Base-by-base conservation (phyloP, 2,888 invertebrate genomes). In the Ochropleura leucogaster region DNA sequence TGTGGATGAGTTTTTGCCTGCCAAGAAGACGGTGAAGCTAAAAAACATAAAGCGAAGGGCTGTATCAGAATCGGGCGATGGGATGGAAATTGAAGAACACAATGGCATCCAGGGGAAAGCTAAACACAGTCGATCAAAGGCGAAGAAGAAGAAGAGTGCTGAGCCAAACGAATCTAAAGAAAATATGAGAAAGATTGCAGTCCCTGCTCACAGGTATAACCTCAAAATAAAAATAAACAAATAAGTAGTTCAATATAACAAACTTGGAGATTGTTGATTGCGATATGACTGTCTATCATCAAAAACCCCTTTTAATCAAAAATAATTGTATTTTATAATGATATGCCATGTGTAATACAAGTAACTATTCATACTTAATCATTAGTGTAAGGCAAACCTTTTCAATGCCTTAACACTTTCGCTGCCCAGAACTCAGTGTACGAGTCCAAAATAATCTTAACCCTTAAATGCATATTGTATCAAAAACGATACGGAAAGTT, bases 201-300 rank as follows among this genome's bases (percentile, higher is more conserved):
- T 99, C n/a, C 99, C 99, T 18, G 97, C 98, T 8, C 98, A 99
- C 92, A 98, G 97, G 97, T 97, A 93, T 89, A 92, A 94, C 93
- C 91, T 92, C 83, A 86, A 90, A 87, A 57, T 40, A 0, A 40
- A 51, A 51, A 72, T 49, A 76, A 77, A 66, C 42, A 77, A 49
- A 46, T 53, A 16, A 72, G 42, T 44, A 44, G 42, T 16, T 44
- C 6, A 18, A 1, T 47, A 60, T 16, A 12, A 51, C 20, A 20
- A 49, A 16, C 30, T 20, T 42, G 9, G 16, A 44, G 3, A 20
- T 40, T 7, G 10, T 9, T 30, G 10, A 49, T 57, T 20, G 6
- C 0, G 30, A 16, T 42, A 47, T 9, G 3, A 16, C 18, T 8
- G 69, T 49, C 8, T n/a, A 16, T 14, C 40, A 12, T 16, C 16